Base-by-base conservation (phyloP, 2,113 vertebrate species). In the Polypterus bichir region DNA sequence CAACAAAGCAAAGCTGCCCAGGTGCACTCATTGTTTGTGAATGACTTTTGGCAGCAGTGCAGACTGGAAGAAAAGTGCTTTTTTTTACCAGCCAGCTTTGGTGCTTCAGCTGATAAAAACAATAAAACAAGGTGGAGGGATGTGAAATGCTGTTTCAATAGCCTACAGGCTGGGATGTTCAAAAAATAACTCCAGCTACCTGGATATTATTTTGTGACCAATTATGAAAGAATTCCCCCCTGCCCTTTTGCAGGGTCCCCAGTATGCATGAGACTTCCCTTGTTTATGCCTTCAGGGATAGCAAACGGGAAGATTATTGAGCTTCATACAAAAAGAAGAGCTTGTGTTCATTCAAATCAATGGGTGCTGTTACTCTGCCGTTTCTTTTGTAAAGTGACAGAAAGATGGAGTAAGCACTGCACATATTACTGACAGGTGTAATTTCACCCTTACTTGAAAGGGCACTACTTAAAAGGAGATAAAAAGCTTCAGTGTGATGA, bases 1-100 rank as follows among this genome's bases (percentile, higher is more conserved):
- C 76, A 79, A 84, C 76, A 81, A 73, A 77, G 68, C 53, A 68
- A 70, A 76, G 74, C 74, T 78, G 73, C 69, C 59, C 73, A 72
- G 82, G 76, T 84, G 85, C 83, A 81, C 82, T 86, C 77, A 83
- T 86, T 86, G 81, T 76, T 77, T 71, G 61, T 66, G 64, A 63
- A 57, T 65, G 72, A 81, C 74, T 81, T 76, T 68, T 63, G 77
- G 76, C 77, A 87, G 68, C 11, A n/a, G 4, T 63, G 65, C n/a
- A 47, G 75, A 77, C 84, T n/a, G 66, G 54, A 3, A 56, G 45
- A 65, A 67, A 61, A 1, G 45, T 68, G 75, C 65, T 46, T 65
- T 61, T 49, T 71, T 63, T 54, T 65, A 68, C 60, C 69, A 70
- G 65, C 61, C 49, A 63, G 65, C 65, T 73, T 69, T 62, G 4